Conservation (phyloP, 2,888 invertebrate species). For the Noctuana brunneofusca region DNA sequence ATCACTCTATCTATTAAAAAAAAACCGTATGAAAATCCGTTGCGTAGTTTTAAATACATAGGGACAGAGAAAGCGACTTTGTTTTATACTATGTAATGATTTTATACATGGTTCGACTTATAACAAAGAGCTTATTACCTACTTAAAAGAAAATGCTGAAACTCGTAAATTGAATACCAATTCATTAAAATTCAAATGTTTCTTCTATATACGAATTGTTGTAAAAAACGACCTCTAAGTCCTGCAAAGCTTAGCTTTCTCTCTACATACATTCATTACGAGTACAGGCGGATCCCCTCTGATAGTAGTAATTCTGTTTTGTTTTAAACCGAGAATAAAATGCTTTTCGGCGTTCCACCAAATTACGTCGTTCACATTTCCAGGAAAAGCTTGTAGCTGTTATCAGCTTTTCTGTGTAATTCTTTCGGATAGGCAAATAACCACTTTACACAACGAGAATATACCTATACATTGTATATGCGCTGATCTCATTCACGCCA, state of each 20-base stretch:
- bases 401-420: constrained; percentile 1
- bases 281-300: constrained; percentile 18
- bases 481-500: no score
- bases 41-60: no score
- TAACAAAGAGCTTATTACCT: no score
- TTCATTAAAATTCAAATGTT: constrained; percentile 14
- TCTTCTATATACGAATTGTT: constrained; percentile 7
- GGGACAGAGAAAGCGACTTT: no score
- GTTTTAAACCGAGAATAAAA: constrained; percentile 28
- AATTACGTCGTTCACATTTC: constrained; percentile 17
- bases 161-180: constrained; percentile 7
- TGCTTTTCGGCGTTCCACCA: constrained; percentile 18
- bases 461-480: no score
- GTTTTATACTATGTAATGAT: no score
- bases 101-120: no score
- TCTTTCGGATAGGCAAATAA: not conserved
- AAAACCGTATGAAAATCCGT: no score
- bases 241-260: constrained; percentile 19
- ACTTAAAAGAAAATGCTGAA: not conserved
- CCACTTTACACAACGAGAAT: no score
- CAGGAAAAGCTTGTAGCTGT: constrained; percentile 9
- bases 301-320: constrained; percentile 25
- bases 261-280: constrained; percentile 28
- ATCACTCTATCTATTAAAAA: no score
- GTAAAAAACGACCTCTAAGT: constrained; percentile 24